phyloP scores from a whole-genome alignment of 2,888 invertebrate species.

The Megastigmus dorsalis region DNA sequence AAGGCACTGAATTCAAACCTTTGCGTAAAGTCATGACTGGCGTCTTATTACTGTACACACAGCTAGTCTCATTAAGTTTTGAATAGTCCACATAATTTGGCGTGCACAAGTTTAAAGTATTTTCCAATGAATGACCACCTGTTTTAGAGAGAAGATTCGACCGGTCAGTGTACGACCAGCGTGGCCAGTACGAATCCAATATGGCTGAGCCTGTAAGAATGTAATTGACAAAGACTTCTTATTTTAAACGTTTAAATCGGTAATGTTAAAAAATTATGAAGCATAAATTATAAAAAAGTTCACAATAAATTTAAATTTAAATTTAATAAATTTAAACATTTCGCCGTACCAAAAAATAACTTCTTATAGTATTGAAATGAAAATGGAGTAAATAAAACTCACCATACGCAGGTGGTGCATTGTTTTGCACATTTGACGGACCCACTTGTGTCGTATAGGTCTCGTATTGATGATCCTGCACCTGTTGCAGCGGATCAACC shows the following conservation, averaged over 20 bases:
- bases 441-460: background rate
- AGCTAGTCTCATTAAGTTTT: conserved; percentile 66
- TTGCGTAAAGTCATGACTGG: conserved; percentile 62
- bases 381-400: no score
- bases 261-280: no score
- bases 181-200: conserved; percentile 57
- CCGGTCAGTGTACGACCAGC: conserved; percentile 47
- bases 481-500: conserved; percentile 36
- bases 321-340: no score
- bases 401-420: conserved; percentile 34
- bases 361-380: no score
- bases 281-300: no score
- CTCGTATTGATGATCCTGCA: conserved; percentile 39
- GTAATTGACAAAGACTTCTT: no score
- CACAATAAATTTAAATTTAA: no score
- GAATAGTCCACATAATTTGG: conserved; percentile 58
- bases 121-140: conserved; percentile 48
- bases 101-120: conserved; percentile 51
- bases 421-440: background rate
- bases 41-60: conserved; percentile 68
- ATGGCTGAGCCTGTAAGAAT: conserved; percentile 40
- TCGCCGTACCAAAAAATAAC: no score
- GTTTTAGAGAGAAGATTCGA: conserved; percentile 9
- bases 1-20: conserved; percentile 23
- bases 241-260: no score